These are phyloP conservation scores for Rhopalosiphum maidis DNA, from an alignment of 1,140 invertebrate genomes.

Conservation along the genomic window DNA sequence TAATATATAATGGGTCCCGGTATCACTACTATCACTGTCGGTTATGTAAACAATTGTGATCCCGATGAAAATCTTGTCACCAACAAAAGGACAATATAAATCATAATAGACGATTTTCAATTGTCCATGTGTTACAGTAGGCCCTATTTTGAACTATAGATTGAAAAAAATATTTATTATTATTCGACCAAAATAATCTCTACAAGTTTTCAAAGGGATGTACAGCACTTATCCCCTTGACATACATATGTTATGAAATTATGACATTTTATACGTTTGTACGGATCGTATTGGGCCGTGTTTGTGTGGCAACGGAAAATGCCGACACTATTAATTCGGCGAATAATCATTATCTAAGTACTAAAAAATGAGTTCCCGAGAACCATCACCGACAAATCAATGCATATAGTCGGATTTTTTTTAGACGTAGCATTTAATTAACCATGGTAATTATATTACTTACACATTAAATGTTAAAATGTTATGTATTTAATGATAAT, in stretches of 20 bases:
- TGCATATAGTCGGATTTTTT: background rate
- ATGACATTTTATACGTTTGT: background rate
- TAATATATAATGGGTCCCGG: background rate
- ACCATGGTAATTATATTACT: background rate
- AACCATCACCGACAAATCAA: background rate
- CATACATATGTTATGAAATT: background rate
- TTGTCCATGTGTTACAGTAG: too few relatives aligned
- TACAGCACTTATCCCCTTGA: background rate
- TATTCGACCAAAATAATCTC: too few relatives aligned
- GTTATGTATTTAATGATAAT: background rate
- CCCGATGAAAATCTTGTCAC: background rate
- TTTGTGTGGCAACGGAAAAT: too few relatives aligned
- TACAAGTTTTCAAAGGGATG: too few relatives aligned
- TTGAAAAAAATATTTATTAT: too few relatives aligned
- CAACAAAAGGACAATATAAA: background rate
- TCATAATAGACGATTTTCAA: too few relatives aligned
- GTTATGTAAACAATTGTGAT: background rate
- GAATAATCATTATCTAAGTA: too few relatives aligned
- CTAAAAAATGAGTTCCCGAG: too few relatives aligned
- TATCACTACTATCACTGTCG: background rate
- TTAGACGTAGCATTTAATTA: too few relatives aligned
- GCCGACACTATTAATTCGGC: too few relatives aligned
- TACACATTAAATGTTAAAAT: background rate
- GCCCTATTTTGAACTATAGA: too few relatives aligned
- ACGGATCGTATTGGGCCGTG: background rate